Conservation (phyloP, 1,140 invertebrate genomes). For the Lerema accius region DNA sequence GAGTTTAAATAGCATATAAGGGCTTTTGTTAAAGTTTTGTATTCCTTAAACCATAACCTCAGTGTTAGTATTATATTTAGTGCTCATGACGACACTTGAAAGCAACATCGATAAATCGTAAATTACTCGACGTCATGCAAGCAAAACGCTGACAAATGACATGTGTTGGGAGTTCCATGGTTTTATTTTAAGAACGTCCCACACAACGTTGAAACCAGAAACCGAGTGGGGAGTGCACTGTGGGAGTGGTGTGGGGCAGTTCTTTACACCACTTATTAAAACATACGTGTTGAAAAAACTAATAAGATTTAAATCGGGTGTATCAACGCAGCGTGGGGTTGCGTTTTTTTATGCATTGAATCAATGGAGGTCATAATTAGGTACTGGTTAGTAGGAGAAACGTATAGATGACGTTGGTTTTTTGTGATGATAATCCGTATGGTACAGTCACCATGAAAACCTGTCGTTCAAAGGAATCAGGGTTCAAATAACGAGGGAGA, state of each 20-base stretch:
- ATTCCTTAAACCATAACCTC: too few relatives aligned
- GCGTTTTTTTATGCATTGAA: neutral
- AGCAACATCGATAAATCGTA: slow-evolving; percentile 48
- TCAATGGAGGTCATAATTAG: neutral
- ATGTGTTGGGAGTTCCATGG: slow-evolving; percentile 59
- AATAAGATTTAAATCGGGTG: neutral
- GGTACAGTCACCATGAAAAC: too few relatives aligned
- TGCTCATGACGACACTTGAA: slow-evolving; percentile 35
- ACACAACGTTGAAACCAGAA: slow-evolving; percentile 60
- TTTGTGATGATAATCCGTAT: too few relatives aligned
- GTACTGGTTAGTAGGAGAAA: too few relatives aligned
- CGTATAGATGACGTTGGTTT: too few relatives aligned
- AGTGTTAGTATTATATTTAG: neutral
- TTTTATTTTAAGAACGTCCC: slow-evolving; percentile 70
- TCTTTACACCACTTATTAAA: neutral
- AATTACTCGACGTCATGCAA: slow-evolving; percentile 65
- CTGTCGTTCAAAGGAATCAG: too few relatives aligned
- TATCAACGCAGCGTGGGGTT: neutral
- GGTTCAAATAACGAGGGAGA: too few relatives aligned
- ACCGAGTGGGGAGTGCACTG: slow-evolving; percentile 42
- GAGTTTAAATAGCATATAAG: too few relatives aligned
- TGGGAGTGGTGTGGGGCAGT: slow-evolving; percentile 18
- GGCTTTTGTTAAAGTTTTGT: too few relatives aligned
- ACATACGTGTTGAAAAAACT: neutral
- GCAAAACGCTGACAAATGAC: slow-evolving; percentile 75